Evolutionary conservation across 2,888 invertebrate genomes (phyloP).

Genomic region (Drosophila rubida): DNA sequence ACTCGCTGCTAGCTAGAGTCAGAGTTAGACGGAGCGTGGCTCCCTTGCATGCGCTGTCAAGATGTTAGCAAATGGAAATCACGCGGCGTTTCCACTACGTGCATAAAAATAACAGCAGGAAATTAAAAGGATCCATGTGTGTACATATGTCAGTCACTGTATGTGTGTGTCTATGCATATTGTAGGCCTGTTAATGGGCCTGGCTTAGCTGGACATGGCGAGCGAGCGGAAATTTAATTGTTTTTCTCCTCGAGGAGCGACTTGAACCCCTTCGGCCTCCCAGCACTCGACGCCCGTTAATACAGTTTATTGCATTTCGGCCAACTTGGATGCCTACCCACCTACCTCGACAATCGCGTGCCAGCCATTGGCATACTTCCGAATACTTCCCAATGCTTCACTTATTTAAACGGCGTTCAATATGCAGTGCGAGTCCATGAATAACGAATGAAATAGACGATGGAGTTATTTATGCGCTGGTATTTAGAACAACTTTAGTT

Average conservation of each 20-base stretch:
- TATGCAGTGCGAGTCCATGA: background rate
- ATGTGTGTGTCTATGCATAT: slow-evolving; percentile 22
- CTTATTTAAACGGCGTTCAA: slow-evolving; percentile 30
- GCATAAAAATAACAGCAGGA: slow-evolving; percentile 78
- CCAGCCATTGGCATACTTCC: slow-evolving; percentile 43
- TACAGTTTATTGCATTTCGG: slow-evolving; percentile 64
- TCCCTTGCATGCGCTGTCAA: slow-evolving; percentile 15
- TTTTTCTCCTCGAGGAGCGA: slow-evolving; percentile 29
- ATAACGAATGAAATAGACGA: background rate
- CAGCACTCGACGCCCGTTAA: slow-evolving; percentile 21
- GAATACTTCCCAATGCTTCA: slow-evolving; percentile 19
- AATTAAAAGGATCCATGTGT: slow-evolving; percentile 74
- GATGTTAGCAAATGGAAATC: slow-evolving; percentile 70
- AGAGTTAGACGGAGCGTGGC: slow-evolving; percentile 11
- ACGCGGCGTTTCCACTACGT: slow-evolving; percentile 64
- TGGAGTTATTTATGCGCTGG: background rate
- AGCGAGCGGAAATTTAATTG: slow-evolving; percentile 70
- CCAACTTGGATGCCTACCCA: background rate
- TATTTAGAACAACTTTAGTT: background rate
- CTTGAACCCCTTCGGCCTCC: slow-evolving; percentile 22
- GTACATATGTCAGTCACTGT: slow-evolving; percentile 15
- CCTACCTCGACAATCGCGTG: slow-evolving; percentile 48
- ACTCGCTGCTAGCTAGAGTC: slow-evolving; percentile 18
- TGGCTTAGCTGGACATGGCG: slow-evolving; percentile 47
- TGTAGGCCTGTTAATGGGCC: slow-evolving; percentile 48